These are phyloP conservation scores for Oryzias woworae DNA, from an alignment of 2,113 vertebrate genomes.

Conservation along the genomic window DNA sequence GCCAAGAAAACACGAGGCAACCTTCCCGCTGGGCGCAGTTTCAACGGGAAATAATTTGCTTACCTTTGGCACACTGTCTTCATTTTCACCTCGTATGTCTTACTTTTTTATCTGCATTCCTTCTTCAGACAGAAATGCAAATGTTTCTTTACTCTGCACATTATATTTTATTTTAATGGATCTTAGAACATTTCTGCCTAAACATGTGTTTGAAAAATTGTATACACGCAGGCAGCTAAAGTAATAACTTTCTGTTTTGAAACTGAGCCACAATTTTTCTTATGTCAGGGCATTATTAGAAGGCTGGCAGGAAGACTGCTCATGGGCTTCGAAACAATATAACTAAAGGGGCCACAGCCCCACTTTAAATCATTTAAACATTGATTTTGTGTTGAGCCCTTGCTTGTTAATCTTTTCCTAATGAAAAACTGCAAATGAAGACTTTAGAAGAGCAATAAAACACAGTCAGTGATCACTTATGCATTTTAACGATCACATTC, in stretches of 20 bases:
- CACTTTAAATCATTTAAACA: constrained; percentile 75
- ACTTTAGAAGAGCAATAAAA: constrained; percentile 71
- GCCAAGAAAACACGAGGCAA: constrained; percentile 42
- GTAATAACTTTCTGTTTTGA: constrained; percentile 52
- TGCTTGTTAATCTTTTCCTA: constrained; percentile 71
- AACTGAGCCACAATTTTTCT: constrained; percentile 57
- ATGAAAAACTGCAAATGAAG: constrained; percentile 73
- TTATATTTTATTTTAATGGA: constrained; percentile 8
- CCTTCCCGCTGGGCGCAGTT: constrained; percentile 34
- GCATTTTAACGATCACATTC: constrained; percentile 67
- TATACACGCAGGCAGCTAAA: constrained; percentile 25
- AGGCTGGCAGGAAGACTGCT: constrained; percentile 48
- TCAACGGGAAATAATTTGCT: constrained; percentile 37
- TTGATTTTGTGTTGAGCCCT: constrained; percentile 69
- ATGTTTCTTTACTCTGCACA: neutral
- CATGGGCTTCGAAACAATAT: constrained; percentile 57
- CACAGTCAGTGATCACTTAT: constrained; percentile 63
- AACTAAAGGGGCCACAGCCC: constrained; percentile 64
- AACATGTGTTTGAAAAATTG: constrained; percentile 8
- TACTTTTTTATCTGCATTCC: constrained; percentile 14
- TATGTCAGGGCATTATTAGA: constrained; percentile 60
- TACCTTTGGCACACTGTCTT: constrained; percentile 35
- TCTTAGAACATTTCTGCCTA: constrained; percentile 30
- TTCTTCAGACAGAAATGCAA: constrained; percentile 3
- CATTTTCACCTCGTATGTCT: constrained; percentile 33